These are phyloP conservation scores for Microchirus variegatus DNA, from an alignment of 2,797 vertebrate species.

Conservation along the genomic window DNA sequence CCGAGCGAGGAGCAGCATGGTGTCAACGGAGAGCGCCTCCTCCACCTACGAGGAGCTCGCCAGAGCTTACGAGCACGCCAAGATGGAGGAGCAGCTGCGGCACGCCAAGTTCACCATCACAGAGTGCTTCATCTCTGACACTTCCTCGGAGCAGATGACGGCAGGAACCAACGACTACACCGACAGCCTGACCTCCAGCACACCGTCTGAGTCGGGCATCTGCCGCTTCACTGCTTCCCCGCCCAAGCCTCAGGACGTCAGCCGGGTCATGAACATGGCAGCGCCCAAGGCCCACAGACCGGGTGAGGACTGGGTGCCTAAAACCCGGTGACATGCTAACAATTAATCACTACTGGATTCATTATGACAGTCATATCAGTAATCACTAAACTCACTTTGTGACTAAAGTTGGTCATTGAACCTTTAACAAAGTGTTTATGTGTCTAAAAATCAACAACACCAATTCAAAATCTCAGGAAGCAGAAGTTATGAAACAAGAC, in stretches of 20 bases:
- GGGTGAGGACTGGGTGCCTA: slow-evolving; percentile 81
- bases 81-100: slow-evolving; percentile 98
- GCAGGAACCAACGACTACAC: slow-evolving; percentile 99
- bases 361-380: slow-evolving; percentile 5
- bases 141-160: slow-evolving; percentile 97
- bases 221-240: slow-evolving; percentile 98
- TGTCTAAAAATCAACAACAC: background rate
- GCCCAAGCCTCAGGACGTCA: slow-evolving; percentile 96
- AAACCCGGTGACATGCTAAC: background rate
- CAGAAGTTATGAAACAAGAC: slow-evolving; percentile 1
- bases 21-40: slow-evolving; percentile 98
- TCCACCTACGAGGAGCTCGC: slow-evolving; percentile 98
- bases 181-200: slow-evolving; percentile 98
- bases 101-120: slow-evolving; percentile 99
- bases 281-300: slow-evolving; percentile 98
- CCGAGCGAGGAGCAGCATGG: slow-evolving; percentile 97
- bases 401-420: background rate
- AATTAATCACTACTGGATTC: background rate
- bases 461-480: background rate
- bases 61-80: slow-evolving; percentile 97
- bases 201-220: slow-evolving; percentile 98
- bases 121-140: slow-evolving; percentile 99
- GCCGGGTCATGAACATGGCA: slow-evolving; percentile 95
- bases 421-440: slow-evolving; percentile 12
- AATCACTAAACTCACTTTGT: slow-evolving; percentile 14